Evolutionary conservation across 1,140 invertebrate genomes (phyloP).

Genomic region (Subanguina moxae): DNA sequence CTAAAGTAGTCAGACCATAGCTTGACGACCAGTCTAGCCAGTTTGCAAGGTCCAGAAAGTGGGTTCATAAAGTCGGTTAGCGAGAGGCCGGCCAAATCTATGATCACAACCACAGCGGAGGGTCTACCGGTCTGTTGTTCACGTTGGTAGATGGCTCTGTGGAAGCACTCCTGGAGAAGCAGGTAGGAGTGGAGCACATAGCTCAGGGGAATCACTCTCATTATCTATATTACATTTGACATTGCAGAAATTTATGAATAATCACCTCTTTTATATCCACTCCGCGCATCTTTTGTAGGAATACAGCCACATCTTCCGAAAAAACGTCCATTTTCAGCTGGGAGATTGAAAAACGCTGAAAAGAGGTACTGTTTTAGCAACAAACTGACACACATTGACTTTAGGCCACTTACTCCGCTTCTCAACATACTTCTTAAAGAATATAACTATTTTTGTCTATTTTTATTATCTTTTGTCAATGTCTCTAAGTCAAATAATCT

Average conservation of each 20-base stretch:
- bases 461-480: too few species aligned
- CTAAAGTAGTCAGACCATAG: conserved; percentile 40
- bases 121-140: conserved; percentile 12
- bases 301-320: conserved; percentile 34
- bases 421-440: too few species aligned
- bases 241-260: not conserved
- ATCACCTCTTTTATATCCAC: conserved; percentile 34
- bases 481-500: too few species aligned
- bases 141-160: conserved; percentile 27
- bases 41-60: conserved; percentile 23
- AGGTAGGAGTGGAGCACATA: conserved; percentile 39
- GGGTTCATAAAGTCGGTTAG: conserved; percentile 37
- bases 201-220: conserved; percentile 35
- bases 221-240: conserved; percentile 25
- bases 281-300: conserved; percentile 36
- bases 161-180: conserved; percentile 36
- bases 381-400: not conserved
- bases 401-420: too few species aligned
- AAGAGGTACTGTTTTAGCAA: conserved; percentile 7
- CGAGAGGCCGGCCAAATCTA: conserved; percentile 31
- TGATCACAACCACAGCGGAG: conserved; percentile 18
- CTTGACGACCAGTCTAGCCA: conserved; percentile 25
- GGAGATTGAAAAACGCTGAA: conserved; percentile 39
- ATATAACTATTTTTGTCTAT: too few species aligned
- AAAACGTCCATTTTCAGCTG: conserved; percentile 33